A percentile compares a stretch with the other conserved stretches of the same genome.
Evolutionary conservation across 2,113 vertebrate genomes (phyloP).

Genomic region (Xiphophorus maculatus): DNA sequence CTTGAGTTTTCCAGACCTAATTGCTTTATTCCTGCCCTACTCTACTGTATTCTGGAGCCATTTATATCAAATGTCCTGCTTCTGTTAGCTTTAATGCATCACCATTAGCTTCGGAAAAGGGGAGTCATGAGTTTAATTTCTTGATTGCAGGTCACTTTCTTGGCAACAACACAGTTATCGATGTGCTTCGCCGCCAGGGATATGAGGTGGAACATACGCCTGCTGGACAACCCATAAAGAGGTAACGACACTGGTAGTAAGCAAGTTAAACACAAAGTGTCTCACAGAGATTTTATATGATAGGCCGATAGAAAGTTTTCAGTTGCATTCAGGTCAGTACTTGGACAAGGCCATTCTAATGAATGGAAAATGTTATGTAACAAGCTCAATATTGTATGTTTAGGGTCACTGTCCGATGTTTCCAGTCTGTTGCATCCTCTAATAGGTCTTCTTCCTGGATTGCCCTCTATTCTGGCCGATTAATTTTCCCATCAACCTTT

Average conservation of each 20-base stretch:
- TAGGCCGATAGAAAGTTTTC: not conserved
- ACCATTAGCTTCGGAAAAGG: conserved; percentile 5
- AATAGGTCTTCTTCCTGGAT: not conserved
- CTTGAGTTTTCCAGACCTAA: not conserved
- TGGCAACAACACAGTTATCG: conserved; percentile 91
- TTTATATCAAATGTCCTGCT: not conserved
- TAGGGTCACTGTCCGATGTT: no score
- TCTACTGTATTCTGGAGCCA: not conserved
- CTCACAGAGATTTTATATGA: not conserved
- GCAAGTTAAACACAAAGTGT: conserved; percentile 2
- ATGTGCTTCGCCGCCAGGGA: conserved; percentile 86
- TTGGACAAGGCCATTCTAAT: not conserved
- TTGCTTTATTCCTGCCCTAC: not conserved
- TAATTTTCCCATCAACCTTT: not conserved
- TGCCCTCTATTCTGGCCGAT: not conserved
- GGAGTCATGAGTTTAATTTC: conserved; percentile 44
- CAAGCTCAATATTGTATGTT: not conserved
- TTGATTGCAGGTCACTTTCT: conserved; percentile 89
- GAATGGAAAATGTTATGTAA: not conserved
- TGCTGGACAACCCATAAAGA: conserved; percentile 85
- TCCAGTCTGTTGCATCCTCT: not conserved
- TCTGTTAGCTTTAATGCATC: not conserved
- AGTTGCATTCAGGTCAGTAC: no score
- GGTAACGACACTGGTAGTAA: conserved; percentile 71
- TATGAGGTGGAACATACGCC: conserved; percentile 89